Base-by-base conservation (phyloP, 2,113 vertebrate genomes). In the Scartelaos histophorus region DNA sequence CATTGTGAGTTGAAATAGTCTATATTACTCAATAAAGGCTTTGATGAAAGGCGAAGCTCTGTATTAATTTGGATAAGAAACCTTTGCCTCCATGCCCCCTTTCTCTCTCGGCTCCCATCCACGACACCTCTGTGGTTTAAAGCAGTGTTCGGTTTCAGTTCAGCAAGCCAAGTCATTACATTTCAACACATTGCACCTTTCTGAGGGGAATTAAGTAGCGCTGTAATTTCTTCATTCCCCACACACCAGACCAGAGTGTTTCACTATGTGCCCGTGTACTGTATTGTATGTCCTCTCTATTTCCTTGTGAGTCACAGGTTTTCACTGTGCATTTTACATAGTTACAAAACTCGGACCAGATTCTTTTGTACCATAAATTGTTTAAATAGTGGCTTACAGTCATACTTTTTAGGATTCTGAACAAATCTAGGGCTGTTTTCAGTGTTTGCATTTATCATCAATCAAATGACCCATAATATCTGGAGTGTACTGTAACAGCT, bases 161-260 rank as follows among this genome's bases (percentile, higher is more conserved):
- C 91, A 91, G 87, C 92, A 91, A 88, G 88, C 92, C 91, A 90
- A 88, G 92, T 92, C 91, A 92, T 93, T 92, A 90, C 92, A 88
- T 92, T 91, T 85, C 84, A 86, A 85, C 90, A 87, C 80, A 85
- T 90, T 79, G 80, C 88, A 90, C 89, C 90, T 90, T 90, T 90
- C 82, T 83, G 75, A 78, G 78, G 75, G 86, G 88, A 90, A 91
- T 90, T 91, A 90, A 83, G 86, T 66, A 70, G 64, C 65, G 75
- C 83, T 82, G 83, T 87, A 79, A 87, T 85, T 89, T 89, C 85
- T 84, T 88, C 83, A 88, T 91, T 90, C 88, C 81, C 70, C 70
- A 60, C 79, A 80, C 79, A 73, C 76, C n/a, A 75, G 53, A 64
- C 76, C 82, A 83, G 70, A 67, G 66, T 77, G 84, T 80, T 77